Evolutionary conservation across 2,797 vertebrate species (phyloP).

Genomic region (Leuciscus waleckii): DNA sequence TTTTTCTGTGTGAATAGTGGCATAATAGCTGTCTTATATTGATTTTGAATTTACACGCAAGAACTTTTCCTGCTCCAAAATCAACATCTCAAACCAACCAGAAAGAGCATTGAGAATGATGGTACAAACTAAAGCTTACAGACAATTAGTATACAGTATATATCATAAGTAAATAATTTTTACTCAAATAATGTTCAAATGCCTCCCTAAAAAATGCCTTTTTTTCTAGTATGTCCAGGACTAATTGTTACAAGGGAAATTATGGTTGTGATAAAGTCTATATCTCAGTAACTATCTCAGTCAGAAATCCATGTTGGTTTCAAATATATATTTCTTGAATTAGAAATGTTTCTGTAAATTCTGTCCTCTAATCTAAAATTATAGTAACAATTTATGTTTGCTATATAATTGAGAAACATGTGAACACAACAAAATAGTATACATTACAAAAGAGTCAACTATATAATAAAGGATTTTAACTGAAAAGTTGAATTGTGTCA

Average conservation of each 20-base stretch:
- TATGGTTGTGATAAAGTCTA: not conserved
- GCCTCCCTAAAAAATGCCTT: not conserved
- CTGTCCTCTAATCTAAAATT: too few species aligned
- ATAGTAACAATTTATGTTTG: too few species aligned
- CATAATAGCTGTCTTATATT: conserved; percentile 37
- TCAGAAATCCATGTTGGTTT: not conserved
- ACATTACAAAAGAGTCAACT: too few species aligned
- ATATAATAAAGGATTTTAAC: not conserved
- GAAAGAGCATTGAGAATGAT: not conserved
- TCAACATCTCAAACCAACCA: conserved; percentile 12
- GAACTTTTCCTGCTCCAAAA: conserved; percentile 25
- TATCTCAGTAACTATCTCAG: not conserved
- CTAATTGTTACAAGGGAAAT: not conserved
- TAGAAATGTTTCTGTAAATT: too few species aligned
- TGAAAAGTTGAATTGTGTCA: too few species aligned
- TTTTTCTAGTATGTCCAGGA: not conserved
- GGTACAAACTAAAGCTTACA: not conserved
- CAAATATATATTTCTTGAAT: not conserved
- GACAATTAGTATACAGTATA: not conserved
- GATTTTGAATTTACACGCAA: conserved; percentile 48
- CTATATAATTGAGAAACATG: too few species aligned
- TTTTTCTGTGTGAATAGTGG: conserved; percentile 37
- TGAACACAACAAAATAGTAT: too few species aligned
- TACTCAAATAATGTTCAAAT: not conserved
- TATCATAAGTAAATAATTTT: not conserved